Base-by-base conservation (phyloP, 2,888 invertebrate genomes). In the Noctua fimbriata region DNA sequence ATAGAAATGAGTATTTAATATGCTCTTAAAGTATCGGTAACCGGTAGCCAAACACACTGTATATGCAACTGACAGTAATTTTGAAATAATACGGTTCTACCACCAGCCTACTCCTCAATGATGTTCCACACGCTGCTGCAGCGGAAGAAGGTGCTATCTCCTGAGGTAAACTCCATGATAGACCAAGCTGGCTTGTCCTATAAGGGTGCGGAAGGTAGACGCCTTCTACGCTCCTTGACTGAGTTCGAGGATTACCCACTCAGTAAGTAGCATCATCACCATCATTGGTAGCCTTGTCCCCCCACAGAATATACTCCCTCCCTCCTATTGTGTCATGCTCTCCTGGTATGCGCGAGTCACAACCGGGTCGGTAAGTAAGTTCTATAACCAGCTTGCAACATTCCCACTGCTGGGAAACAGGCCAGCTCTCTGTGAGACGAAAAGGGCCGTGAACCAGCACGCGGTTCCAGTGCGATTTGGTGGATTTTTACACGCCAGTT, bases 201-300 rank as follows among this genome's bases (percentile, higher is more conserved):
- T 16, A 24, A 12, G 2, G 47, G 78, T 0, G 36, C 6, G 0
- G 82, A 84, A 1, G 86, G 77, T 3, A 4, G 60, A 0, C 10
- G 12, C 0, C 77, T 84, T 6, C 66, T 84, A 12, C 0, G 32
- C 1, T 7, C 71, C 14, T 14, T 84, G 7, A 66, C 41, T 32
- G 47, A 85, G 1, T 86, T 84, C n/a, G 77, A 85, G 2, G 36
- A 65, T 12, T 82, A 65, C 2, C 84, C 84, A 12, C 69, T 85
- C 6, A 75, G 84, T 84, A 24, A 44, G 85, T 73, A 66, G 1
- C 10, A 12, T 6, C 16, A 28, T 16, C 60, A 60, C 60, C 5
- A 58, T 52, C 24, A 24, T 24, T 24, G 24, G 55, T 14, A 28
- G 6, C n/a, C 16, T 60, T 16, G 28, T 28, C n/a, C 5, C 4